Percentiles rank a stretch among this genome's conserved stretches.
Conservation (phyloP, 2,888 invertebrate species). For the Bellardia pandia region DNA sequence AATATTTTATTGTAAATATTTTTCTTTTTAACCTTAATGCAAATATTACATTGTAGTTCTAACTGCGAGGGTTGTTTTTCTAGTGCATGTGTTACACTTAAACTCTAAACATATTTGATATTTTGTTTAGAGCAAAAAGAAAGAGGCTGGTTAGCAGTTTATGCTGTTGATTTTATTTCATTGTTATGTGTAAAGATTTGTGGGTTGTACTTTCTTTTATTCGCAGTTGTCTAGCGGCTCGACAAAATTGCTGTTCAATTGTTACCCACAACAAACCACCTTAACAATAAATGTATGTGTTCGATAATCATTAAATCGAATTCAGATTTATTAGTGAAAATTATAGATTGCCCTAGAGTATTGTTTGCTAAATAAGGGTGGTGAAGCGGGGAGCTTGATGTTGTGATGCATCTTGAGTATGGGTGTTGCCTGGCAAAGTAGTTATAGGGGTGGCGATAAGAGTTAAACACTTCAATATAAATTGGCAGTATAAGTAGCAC, state of each 20-base stretch:
- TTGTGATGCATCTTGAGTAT: not conserved
- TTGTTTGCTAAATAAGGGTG: conserved; percentile 39
- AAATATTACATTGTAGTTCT: conserved; percentile 12
- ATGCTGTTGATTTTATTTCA: conserved; percentile 77
- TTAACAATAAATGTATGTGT: conserved; percentile 68
- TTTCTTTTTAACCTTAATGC: conserved; percentile 34
- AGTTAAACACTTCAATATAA: not conserved
- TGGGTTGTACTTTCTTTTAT: conserved; percentile 76
- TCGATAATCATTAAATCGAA: conserved; percentile 76
- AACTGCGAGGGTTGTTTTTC: conserved; percentile 61
- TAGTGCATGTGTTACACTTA: conserved; percentile 31
- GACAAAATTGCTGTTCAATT: conserved; percentile 65
- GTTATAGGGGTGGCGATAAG: not conserved
- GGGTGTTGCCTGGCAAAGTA: conserved; percentile 28
- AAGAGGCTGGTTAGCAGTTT: conserved; percentile 54
- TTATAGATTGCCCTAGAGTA: conserved; percentile 68
- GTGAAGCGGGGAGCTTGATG: conserved; percentile 20
- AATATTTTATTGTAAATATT: conserved; percentile 59
- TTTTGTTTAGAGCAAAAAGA: not conserved
- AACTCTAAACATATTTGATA: not conserved
- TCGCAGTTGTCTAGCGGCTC: conserved; percentile 19
- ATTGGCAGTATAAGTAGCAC: not conserved
- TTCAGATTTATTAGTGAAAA: conserved; percentile 73
- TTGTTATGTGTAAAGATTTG: conserved; percentile 76
- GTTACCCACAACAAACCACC: conserved; percentile 76